Conservation (phyloP, 2,888 invertebrate genomes). For the Drosophila lutescens region DNA sequence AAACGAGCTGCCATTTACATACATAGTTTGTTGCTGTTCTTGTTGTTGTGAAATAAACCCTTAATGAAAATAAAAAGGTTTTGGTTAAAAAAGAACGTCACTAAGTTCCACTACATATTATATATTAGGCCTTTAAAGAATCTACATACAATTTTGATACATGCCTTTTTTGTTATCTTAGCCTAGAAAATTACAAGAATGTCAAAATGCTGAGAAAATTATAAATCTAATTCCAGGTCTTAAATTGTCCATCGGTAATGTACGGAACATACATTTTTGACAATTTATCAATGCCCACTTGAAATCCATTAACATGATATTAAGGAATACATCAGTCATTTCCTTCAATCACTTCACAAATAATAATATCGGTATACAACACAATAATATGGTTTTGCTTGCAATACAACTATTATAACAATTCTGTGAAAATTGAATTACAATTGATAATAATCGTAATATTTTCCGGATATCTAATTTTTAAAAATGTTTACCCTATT, state of each 20-base stretch:
- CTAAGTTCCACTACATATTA: background rate
- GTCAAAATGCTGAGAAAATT: background rate
- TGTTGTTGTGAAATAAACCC: background rate
- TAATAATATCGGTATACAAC: background rate
- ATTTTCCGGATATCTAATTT: no score
- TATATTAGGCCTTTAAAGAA: background rate
- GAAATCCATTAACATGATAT: background rate
- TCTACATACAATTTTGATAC: background rate
- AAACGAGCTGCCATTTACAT: no score
- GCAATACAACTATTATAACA: background rate
- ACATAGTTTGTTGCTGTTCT: no score
- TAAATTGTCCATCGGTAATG: background rate
- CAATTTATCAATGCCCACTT: background rate
- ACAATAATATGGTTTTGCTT: background rate
- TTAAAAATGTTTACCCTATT: no score
- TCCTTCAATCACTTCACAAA: background rate
- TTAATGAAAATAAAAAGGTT: constrained; percentile 6
- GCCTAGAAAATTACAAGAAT: constrained; percentile 3
- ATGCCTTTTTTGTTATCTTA: background rate
- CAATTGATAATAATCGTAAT: no score
- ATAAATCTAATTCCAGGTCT: background rate
- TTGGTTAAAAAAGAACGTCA: constrained; percentile 1
- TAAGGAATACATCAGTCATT: background rate
- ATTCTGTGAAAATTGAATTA: background rate
- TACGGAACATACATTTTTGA: background rate